These are phyloP conservation scores for Chironex yamaguchii DNA, from an alignment of 30 jellyfish, hydroid and myxozoan genomes.

Conservation along the genomic window DNA sequence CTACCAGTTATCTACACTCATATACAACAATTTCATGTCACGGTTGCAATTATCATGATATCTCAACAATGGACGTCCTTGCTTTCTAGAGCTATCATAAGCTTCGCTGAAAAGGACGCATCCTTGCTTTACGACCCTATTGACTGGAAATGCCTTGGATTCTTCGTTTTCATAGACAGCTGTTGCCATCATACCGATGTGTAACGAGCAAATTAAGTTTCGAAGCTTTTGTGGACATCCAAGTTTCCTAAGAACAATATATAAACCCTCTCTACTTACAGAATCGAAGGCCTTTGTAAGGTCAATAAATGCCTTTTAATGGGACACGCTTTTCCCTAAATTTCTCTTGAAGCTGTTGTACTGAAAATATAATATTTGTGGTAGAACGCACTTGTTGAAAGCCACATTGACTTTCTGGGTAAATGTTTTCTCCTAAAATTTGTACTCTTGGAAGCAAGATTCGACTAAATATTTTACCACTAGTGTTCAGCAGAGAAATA, in stretches of 20 bases:
- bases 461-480: neutral
- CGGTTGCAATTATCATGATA: neutral
- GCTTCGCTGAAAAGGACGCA: constrained; percentile 34
- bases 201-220: neutral
- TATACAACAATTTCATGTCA: neutral
- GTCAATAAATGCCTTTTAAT: no score
- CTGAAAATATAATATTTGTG: neutral
- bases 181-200: neutral
- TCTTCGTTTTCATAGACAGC: neutral
- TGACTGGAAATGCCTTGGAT: neutral
- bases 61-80: constrained; percentile 27
- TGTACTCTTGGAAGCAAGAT: neutral
- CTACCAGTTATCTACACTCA: constrained; percentile 15
- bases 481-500: neutral
- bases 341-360: neutral
- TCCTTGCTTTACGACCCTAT: neutral
- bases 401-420: neutral
- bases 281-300: no score
- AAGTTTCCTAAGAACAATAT: neutral
- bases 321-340: neutral
- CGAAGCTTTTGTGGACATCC: neutral
- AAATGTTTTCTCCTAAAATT: neutral
- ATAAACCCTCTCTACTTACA: no score
- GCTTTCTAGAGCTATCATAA: constrained; percentile 43
- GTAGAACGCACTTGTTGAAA: neutral